Evolutionary conservation across 2,797 vertebrate genomes (phyloP).

Genomic region (Falco rusticolus): DNA sequence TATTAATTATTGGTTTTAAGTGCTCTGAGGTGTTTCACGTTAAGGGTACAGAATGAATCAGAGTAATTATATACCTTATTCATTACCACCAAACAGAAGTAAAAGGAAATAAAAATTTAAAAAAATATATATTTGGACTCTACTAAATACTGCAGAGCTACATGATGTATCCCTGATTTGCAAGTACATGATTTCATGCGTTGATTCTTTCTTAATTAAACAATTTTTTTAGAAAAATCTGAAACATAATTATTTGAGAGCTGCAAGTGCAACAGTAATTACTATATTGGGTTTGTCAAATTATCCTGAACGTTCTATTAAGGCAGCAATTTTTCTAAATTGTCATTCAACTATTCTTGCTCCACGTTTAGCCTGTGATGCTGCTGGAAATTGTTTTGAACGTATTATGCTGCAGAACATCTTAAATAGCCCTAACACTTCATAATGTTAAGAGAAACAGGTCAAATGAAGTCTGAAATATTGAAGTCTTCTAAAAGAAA

Average conservation of each 20-base stretch:
- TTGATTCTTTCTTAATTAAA: constrained; percentile 26
- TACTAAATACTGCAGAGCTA: not conserved
- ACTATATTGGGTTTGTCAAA: not conserved
- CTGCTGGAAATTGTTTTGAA: constrained; percentile 1
- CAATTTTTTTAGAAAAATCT: not conserved
- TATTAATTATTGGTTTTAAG: constrained; percentile 1
- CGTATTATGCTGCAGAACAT: not conserved
- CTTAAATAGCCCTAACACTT: not conserved
- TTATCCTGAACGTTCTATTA: not conserved
- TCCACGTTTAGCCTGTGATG: not conserved
- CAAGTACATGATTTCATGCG: not conserved
- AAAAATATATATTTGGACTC: not conserved
- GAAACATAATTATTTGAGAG: constrained; percentile 26
- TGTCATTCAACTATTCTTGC: not conserved
- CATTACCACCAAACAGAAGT: not conserved
- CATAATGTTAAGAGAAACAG: not conserved
- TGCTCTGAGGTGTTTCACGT: not conserved
- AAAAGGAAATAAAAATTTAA: not conserved
- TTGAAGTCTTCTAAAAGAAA: not conserved
- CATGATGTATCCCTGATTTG: not conserved
- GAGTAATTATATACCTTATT: not conserved
- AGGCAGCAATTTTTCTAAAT: not conserved
- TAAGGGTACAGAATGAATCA: not conserved
- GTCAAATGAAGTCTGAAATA: not conserved
- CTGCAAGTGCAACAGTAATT: not conserved